Evolutionary conservation across 1,140 invertebrate genomes (phyloP).

Genomic region (Philopotamus ludificatus): DNA sequence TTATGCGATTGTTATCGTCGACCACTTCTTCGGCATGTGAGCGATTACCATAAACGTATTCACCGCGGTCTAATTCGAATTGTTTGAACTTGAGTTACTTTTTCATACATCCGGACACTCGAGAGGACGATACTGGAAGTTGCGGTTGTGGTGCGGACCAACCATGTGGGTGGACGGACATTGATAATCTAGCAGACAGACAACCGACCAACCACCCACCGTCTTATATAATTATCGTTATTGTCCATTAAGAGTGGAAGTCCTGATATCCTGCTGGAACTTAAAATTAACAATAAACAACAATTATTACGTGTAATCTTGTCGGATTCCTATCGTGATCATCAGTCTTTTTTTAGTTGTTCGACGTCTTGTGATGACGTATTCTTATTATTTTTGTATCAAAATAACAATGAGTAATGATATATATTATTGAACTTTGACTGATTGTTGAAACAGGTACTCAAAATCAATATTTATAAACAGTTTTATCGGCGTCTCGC

Average conservation of each 20-base stretch:
- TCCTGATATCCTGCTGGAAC: slow-evolving; percentile 27
- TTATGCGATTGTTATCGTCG: background rate
- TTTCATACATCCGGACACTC: background rate
- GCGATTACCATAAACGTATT: background rate
- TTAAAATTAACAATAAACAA: too few species aligned
- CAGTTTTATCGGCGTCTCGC: too few species aligned
- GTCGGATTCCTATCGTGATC: background rate
- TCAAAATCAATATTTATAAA: background rate
- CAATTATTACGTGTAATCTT: too few species aligned
- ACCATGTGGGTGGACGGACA: background rate
- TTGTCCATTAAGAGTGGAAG: slow-evolving; percentile 14
- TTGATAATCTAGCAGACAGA: background rate
- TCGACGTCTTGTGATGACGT: background rate
- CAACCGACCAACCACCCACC: slow-evolving; percentile 5
- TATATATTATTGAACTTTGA: too few species aligned
- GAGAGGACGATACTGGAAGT: background rate
- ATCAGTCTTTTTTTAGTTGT: slow-evolving; percentile 18
- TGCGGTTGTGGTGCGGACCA: too few species aligned
- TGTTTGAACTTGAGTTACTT: background rate
- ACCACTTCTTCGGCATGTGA: background rate
- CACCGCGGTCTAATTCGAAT: background rate
- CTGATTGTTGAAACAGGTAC: background rate
- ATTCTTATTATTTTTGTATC: background rate
- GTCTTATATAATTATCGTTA: slow-evolving; percentile 15
- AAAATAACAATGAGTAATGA: too few species aligned